Base-by-base conservation (phyloP, 1,140 invertebrate species). In the Ceratina calcarata region DNA sequence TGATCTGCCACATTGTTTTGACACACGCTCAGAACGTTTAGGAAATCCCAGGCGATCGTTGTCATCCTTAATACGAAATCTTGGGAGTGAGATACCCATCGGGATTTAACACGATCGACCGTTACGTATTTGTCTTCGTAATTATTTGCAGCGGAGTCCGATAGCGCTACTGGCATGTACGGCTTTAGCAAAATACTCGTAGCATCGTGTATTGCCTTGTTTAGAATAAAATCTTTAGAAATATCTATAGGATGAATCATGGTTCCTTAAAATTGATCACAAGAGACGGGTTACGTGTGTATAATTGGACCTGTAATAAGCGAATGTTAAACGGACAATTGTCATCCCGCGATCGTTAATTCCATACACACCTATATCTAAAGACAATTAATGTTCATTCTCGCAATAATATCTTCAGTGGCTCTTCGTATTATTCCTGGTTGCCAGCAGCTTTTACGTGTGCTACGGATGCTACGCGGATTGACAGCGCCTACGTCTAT, bases 21-120 rank as follows among this genome's bases (percentile, higher is more conserved):
- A 69, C 79, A 84, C 27, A 78, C 61, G n/a, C 66, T 76, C 4
- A 76, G 79, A 51, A 87, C 24, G 32, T 86, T 83, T 20, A 87
- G 53, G 73, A 87, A 86, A 16, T 86, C 72, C 86, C 86, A 87
- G 32, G 84, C 86, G 53, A 86, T 60, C 22, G 65, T 70, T 62
- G 86, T 49, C 82, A 87, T 87, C 74, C 70, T 82, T 57, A 77
- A 66, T 45, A 86, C 58, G 65, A 87, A 86, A 57, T 82, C 55
- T 24, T 81, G 80, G 1, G 74, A 70, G 45, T 68, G 78, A 22
- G 53, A 53, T 62, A 76, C 57, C 55, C 60, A 69, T 13, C 20
- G 27, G 8, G 77, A 37, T 64, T 61, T 69, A 55, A 67, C 27
- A 49, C 49, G 7, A 20, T 51, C 61, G 0, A 49, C 24, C 6